These are phyloP conservation scores for Colistium nudipinnis DNA, from an alignment of 2,113 vertebrate genomes.

Conservation along the genomic window DNA sequence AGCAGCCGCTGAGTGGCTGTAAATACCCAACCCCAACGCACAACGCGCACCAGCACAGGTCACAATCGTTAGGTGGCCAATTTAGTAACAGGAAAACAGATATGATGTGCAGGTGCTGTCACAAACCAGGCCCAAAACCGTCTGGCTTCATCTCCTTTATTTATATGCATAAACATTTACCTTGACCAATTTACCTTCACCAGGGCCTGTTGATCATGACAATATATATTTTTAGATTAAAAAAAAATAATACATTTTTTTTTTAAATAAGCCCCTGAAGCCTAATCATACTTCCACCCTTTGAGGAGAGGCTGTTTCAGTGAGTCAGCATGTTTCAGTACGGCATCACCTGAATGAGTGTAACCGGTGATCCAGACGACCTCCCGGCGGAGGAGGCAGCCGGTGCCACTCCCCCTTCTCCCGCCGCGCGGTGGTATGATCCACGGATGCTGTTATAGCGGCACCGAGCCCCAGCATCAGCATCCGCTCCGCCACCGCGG, in stretches of 20 bases:
- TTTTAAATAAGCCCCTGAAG: too few species aligned
- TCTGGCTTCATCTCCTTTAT: constrained; percentile 4
- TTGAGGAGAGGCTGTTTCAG: constrained; percentile 1
- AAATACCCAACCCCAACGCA: constrained; percentile 48
- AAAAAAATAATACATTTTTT: not conserved
- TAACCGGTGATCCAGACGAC: constrained; percentile 61
- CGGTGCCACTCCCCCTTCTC: constrained; percentile 80
- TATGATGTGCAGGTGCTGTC: constrained; percentile 49
- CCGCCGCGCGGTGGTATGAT: constrained; percentile 78
- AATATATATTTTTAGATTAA: not conserved
- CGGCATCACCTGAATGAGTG: constrained; percentile 64
- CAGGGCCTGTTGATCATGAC: constrained; percentile 22
- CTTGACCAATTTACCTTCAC: not conserved
- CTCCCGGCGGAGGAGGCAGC: constrained; percentile 55
- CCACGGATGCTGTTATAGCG: constrained; percentile 81
- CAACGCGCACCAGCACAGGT: constrained; percentile 52
- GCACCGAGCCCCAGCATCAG: constrained; percentile 73
- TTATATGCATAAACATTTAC: not conserved
- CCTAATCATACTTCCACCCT: constrained; percentile 16
- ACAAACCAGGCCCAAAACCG: constrained; percentile 31
- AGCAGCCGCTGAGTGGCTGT: constrained; percentile 48
- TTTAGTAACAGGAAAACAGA: constrained; percentile 57
- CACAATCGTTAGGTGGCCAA: constrained; percentile 64
- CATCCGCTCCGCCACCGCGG: constrained; percentile 58
- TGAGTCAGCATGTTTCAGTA: constrained; percentile 64